Conservation (phyloP, 1,140 invertebrate species). For the Dendrolimus kikuchii region DNA sequence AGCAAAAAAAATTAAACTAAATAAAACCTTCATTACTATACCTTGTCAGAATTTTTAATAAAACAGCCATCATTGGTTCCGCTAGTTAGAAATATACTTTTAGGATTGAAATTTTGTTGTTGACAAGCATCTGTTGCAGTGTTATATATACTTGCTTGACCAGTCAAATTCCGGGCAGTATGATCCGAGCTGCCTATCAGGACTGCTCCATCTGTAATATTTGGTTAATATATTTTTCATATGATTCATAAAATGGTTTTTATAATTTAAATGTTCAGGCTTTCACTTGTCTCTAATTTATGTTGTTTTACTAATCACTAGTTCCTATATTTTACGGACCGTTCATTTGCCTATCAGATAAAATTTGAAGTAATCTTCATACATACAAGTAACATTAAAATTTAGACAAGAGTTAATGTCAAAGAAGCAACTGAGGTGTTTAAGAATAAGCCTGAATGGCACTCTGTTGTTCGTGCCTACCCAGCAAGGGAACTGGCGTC, state of each 20-base stretch:
- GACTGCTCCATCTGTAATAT: slow-evolving; percentile 48
- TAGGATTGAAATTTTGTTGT: slow-evolving; percentile 21
- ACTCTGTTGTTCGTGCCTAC: no score
- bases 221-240: slow-evolving; percentile 1
- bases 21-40: background rate
- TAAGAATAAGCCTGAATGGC: no score
- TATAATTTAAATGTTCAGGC: background rate
- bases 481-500: no score
- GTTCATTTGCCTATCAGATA: no score
- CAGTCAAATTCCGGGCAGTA: slow-evolving; percentile 63
- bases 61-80: slow-evolving; percentile 60
- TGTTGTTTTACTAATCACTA: no score
- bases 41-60: slow-evolving; percentile 48
- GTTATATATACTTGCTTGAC: slow-evolving; percentile 40
- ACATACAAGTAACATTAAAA: no score
- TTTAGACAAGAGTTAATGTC: no score
- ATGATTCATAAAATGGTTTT: background rate
- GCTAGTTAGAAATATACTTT: slow-evolving; percentile 37
- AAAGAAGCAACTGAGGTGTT: no score
- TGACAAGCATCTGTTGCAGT: slow-evolving; percentile 23
- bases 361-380: no score
- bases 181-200: slow-evolving; percentile 60
- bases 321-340: no score
- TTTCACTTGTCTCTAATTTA: background rate
- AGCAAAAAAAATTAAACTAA: background rate